Evolutionary conservation across 2,113 vertebrate species (phyloP).

Genomic region (Amblyopsis rosae): DNA sequence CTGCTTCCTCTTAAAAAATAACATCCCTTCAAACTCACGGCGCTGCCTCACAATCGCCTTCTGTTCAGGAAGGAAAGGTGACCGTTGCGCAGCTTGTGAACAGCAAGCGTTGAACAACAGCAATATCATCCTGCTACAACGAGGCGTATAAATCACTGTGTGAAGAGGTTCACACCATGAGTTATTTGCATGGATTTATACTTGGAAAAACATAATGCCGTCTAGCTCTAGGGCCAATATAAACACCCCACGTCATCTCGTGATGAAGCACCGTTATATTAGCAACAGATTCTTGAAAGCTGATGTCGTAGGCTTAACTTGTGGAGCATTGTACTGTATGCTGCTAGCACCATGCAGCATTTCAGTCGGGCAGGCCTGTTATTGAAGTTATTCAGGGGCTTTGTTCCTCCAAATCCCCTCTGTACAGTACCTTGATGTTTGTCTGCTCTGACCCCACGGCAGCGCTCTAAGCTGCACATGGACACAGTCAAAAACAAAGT

Average conservation of each 20-base stretch:
- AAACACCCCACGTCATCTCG: conserved; percentile 20
- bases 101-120: neutral
- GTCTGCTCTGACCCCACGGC: conserved; percentile 45
- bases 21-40: conserved; percentile 38
- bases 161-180: conserved; percentile 16
- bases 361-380: neutral
- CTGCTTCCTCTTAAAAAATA: conserved; percentile 51
- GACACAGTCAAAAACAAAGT: conserved; percentile 49
- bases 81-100: neutral
- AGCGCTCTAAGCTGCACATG: conserved; percentile 48
- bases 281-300: conserved; percentile 46
- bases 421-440: conserved; percentile 36
- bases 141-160: conserved; percentile 35
- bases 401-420: conserved; percentile 47
- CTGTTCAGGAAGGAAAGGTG: conserved; percentile 45
- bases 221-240: conserved; percentile 34
- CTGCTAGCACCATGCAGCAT: neutral
- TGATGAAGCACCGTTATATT: conserved; percentile 30
- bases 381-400: conserved; percentile 19
- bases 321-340: conserved; percentile 1
- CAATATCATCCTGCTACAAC: conserved; percentile 11
- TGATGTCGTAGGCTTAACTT: conserved; percentile 18
- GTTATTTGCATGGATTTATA: conserved; percentile 42
- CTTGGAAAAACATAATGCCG: conserved; percentile 42
- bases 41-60: conserved; percentile 52